phyloP scores from a whole-genome alignment of 2,797 vertebrate species.

The Glyptemys insculpta region DNA sequence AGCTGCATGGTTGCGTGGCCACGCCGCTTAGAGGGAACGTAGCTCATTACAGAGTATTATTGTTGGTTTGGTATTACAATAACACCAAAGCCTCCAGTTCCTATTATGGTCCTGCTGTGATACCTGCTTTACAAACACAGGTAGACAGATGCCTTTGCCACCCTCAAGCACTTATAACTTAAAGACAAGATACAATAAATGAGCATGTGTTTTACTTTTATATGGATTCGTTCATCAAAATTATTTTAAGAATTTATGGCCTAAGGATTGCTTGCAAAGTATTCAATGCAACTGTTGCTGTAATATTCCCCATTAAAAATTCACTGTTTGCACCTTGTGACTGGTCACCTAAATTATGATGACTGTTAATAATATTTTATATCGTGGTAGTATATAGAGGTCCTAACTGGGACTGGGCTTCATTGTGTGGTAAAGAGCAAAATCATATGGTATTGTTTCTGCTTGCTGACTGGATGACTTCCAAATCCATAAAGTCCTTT shows the following conservation, averaged over 20 bases:
- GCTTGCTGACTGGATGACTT: not conserved
- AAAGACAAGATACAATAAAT: not conserved
- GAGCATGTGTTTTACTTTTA: not conserved
- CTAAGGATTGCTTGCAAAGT: not conserved
- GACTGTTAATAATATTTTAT: not conserved
- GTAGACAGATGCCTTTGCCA: not conserved
- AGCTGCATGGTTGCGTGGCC: too few relatives aligned
- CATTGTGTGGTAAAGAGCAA: not conserved
- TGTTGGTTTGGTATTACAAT: not conserved
- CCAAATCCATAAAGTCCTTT: not conserved
- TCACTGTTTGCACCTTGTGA: not conserved
- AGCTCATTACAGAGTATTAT: not conserved
- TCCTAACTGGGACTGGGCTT: not conserved
- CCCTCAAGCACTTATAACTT: not conserved
- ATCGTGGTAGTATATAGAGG: not conserved
- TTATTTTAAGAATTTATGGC: not conserved
- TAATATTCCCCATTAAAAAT: constrained; percentile 1
- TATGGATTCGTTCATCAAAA: not conserved
- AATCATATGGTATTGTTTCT: not conserved
- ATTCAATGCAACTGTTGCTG: not conserved
- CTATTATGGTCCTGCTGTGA: not conserved
- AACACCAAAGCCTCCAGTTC: not conserved
- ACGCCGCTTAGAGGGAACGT: too few relatives aligned
- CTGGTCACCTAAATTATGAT: not conserved
- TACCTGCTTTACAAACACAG: not conserved